Conservation (phyloP, 2,113 vertebrate species). For the Oxyruncus cristatus region DNA sequence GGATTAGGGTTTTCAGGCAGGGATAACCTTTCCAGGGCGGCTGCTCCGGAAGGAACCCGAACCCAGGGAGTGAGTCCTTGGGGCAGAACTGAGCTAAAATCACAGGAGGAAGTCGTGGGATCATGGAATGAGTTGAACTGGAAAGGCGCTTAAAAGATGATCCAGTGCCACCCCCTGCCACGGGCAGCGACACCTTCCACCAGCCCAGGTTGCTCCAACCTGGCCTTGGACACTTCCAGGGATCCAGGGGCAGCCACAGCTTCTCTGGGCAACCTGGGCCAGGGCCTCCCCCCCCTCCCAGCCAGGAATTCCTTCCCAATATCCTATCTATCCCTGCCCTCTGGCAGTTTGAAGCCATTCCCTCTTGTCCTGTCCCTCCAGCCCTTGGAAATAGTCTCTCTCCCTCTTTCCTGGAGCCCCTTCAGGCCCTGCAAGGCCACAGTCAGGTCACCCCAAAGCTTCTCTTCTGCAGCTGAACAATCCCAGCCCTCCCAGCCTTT, state of each 20-base stretch:
- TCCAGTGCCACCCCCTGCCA: accelerated
- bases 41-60: accelerated
- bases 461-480: neutral
- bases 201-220: neutral
- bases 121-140: neutral
- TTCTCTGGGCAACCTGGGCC: neutral
- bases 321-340: neutral
- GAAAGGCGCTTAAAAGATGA: accelerated
- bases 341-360: neutral
- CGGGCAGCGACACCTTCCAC: neutral
- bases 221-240: neutral
- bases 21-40: neutral
- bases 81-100: neutral
- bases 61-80: neutral
- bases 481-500: neutral
- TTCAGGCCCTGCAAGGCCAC: neutral
- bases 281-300: neutral
- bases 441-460: neutral
- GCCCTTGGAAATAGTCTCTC: neutral
- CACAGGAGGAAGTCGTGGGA: neutral
- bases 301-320: neutral
- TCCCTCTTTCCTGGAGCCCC: neutral
- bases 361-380: neutral
- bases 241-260: neutral
- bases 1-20: accelerated